Evolutionary conservation across 2,888 invertebrate species (phyloP).

Genomic region (Mylabris sibirica): DNA sequence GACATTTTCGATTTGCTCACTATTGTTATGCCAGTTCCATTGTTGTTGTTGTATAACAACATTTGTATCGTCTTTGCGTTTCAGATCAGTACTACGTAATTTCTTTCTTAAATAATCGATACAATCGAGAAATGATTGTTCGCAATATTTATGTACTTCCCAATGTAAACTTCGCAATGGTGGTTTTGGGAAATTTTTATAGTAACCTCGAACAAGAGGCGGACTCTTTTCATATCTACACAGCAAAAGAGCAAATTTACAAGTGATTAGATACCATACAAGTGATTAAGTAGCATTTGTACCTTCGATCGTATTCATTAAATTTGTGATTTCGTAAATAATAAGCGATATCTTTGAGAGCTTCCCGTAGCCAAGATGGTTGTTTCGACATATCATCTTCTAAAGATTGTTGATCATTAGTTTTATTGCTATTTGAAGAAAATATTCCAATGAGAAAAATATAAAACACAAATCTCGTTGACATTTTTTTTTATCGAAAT

Average conservation of each 20-base stretch:
- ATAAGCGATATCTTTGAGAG: constrained; percentile 68
- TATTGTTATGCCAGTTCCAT: constrained; percentile 58
- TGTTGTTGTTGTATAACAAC: constrained; percentile 62
- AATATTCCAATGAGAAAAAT: constrained; percentile 12
- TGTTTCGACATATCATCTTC: neutral
- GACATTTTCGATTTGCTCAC: constrained; percentile 57
- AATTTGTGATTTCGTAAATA: constrained; percentile 71
- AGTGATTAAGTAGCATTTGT: too few species aligned
- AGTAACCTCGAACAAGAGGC: constrained; percentile 50
- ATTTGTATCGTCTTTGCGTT: constrained; percentile 64
- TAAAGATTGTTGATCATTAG: constrained; percentile 20
- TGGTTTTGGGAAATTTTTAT: constrained; percentile 65
- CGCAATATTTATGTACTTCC: constrained; percentile 68
- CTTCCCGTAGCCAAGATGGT: constrained; percentile 58
- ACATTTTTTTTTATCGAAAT: constrained; percentile 17
- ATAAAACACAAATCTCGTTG: neutral
- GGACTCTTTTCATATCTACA: constrained; percentile 53
- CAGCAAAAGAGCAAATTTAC: neutral
- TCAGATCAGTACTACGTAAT: constrained; percentile 58
- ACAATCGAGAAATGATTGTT: constrained; percentile 65
- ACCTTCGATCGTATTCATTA: constrained; percentile 67
- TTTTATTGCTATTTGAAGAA: constrained; percentile 10
- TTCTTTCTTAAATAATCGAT: constrained; percentile 64
- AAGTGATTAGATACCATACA: neutral
- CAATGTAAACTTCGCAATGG: constrained; percentile 67